Base-by-base conservation (phyloP, 2,888 invertebrate genomes). In the Leucophora obtusa region DNA sequence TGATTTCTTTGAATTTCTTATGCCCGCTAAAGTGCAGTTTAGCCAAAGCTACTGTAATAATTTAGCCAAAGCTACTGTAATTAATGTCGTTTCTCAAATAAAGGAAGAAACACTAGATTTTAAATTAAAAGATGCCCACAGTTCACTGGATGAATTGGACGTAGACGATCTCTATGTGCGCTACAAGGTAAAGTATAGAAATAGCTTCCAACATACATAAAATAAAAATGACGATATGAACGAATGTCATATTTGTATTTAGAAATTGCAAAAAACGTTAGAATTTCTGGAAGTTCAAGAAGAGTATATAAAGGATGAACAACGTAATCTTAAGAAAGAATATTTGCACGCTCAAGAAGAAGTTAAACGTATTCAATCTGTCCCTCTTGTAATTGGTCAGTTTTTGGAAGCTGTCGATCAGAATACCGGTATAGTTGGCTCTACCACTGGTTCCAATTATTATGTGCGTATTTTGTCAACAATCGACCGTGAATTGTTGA, bases 401-500 rank as follows among this genome's bases (percentile, higher is more conserved):
- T 99, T 99, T 90, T 92, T 99, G 84, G 99, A 99, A 92, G 99
- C 99, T 79, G 98, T 99, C 47, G 99, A 99, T 91, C 99, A 98
- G 89, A 98, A 99, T 88, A 98, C 98, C 83, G 99, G 99, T 80
- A 99, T 99, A 86, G 99, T 99, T 80, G 98, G 99, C 60, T 98
- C 98, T 60, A 99, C 99, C 18, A 99, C 99, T 47, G 98, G 99
- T 35, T 99, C 99, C 0, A 99, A 99, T 91, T 99, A 99, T 91
- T 99, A 98, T 92, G 99, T 99, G 14, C 94, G 99, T 17, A 99
- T 99, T 88, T 91, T 99, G 76, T 99, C 99, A 3, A 99, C 99
- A 5, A 97, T 99, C 85, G 99, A 99, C 90, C 92, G 99, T 14
- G 99, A 99, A 90, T 91, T 99, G 77, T 90, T 99, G 84, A 99